These are phyloP conservation scores for Nesoenas mayeri DNA, from an alignment of 2,113 vertebrate genomes.

Conservation along the genomic window DNA sequence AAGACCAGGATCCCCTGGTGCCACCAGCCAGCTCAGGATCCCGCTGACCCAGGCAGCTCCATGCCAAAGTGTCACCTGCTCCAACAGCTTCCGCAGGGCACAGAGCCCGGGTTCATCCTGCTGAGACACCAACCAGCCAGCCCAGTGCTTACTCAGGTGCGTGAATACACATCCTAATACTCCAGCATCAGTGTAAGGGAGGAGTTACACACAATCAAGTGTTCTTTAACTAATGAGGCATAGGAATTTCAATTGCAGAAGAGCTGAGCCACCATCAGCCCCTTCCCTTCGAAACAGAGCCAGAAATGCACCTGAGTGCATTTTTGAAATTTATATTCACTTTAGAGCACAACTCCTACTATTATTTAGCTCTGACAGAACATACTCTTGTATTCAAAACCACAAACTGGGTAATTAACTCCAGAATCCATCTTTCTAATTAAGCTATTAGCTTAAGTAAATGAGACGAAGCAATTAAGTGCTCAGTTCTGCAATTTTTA, in stretches of 20 bases:
- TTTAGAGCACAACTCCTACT: neutral
- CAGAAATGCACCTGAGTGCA: neutral
- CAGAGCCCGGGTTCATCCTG: accelerated
- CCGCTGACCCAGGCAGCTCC: neutral
- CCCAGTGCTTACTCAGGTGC: too few relatives aligned
- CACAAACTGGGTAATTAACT: conserved; percentile 22
- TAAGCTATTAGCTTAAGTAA: conserved; percentile 13
- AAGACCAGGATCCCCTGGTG: neutral
- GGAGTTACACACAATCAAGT: neutral
- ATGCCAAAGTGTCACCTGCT: accelerated
- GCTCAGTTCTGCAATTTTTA: neutral
- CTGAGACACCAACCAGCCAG: neutral
- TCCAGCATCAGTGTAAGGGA: neutral
- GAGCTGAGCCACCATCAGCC: neutral
- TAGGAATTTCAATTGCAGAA: neutral
- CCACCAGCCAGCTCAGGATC: neutral
- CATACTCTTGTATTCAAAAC: neutral
- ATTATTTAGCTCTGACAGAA: neutral
- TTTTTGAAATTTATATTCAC: conserved; percentile 1
- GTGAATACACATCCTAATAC: accelerated
- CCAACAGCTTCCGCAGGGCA: neutral
- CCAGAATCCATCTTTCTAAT: conserved; percentile 8
- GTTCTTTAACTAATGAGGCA: neutral
- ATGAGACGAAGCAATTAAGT: conserved; percentile 39
- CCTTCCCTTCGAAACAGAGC: neutral